Base-by-base conservation (phyloP, 2,888 invertebrate genomes). In the Xylocampa areola region DNA sequence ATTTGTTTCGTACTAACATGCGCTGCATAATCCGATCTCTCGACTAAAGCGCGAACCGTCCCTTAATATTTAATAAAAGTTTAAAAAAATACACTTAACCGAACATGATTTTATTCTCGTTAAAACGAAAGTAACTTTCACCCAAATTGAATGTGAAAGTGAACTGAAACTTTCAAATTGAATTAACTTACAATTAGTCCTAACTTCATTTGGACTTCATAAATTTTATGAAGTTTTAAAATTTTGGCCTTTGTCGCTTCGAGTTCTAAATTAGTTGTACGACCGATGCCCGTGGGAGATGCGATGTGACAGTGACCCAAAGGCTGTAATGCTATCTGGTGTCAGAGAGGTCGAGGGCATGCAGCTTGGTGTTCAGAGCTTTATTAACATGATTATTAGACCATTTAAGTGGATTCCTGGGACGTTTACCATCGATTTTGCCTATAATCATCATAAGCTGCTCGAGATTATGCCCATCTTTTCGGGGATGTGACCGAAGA, bases 151-250 rank as follows among this genome's bases (percentile, higher is more conserved):
- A 73, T 54, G 52, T 51, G 61, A 74, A 73, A 76, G 37, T 64
- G 65, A 68, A 73, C 44, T 68, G 39, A 25, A 64, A 76, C 60
- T 76, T 75, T 62, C 58, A 65, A 71, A 75, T 76, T 76, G 55
- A 76, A 75, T 73, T 76, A 76, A 52, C 60, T 45, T 64, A 76
- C 68, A 75, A 75, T 75, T 76, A 76, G 21, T 44, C 36, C 2
- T 29, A 68, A 76, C 50, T 67, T 73, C 57, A 70, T 70, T 70
- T 65, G 11, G 61, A 75, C 63, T 76, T 73, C 14, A 67, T 61
- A 65, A 73, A 65, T 65, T 68, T 50, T 54, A 65, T 65, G 40
- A 61, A 73, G 68, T 27, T 75, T 75, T 68, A 55, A 62, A 66
- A 67, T 67, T 65, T 62, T 61, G 43, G 37, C 40, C 61, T 55